phyloP scores from a whole-genome alignment of 2,888 invertebrate species.

The Busseola fusca region DNA sequence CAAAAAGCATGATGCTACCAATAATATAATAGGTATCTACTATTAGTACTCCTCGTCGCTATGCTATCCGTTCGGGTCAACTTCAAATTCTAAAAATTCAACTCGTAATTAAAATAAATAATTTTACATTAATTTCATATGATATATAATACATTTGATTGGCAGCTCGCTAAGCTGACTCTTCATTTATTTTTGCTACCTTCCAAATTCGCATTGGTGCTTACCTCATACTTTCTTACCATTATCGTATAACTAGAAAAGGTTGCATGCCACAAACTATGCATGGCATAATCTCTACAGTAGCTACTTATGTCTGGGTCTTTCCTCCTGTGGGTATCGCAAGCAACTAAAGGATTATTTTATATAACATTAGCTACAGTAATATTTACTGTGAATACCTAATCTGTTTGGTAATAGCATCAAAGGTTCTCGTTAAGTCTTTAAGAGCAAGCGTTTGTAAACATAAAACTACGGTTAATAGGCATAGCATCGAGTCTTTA shows the following conservation, averaged over 20 bases:
- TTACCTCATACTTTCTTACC: background rate
- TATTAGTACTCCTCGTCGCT: too few relatives aligned
- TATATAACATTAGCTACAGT: background rate
- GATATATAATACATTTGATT: too few relatives aligned
- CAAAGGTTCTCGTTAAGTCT: constrained; percentile 1
- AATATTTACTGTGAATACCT: background rate
- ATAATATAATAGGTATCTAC: too few relatives aligned
- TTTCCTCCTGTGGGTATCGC: constrained; percentile 1
- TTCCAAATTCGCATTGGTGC: background rate
- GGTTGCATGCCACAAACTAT: background rate
- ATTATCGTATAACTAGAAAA: background rate
- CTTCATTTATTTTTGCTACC: background rate
- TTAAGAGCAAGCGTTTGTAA: background rate
- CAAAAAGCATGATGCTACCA: too few relatives aligned
- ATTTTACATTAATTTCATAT: too few relatives aligned
- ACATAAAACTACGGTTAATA: background rate
- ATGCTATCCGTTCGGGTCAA: too few relatives aligned
- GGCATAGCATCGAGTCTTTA: background rate
- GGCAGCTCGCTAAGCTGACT: background rate
- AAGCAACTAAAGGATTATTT: constrained; percentile 12
- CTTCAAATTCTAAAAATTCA: too few relatives aligned
- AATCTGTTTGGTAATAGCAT: constrained; percentile 1
- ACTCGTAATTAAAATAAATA: too few relatives aligned
- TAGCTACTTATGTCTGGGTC: background rate
- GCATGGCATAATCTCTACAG: background rate